Percentiles rank a stretch among this genome's conserved stretches.
Conservation (phyloP, 1,140 invertebrate species). For the Battus philenor region DNA sequence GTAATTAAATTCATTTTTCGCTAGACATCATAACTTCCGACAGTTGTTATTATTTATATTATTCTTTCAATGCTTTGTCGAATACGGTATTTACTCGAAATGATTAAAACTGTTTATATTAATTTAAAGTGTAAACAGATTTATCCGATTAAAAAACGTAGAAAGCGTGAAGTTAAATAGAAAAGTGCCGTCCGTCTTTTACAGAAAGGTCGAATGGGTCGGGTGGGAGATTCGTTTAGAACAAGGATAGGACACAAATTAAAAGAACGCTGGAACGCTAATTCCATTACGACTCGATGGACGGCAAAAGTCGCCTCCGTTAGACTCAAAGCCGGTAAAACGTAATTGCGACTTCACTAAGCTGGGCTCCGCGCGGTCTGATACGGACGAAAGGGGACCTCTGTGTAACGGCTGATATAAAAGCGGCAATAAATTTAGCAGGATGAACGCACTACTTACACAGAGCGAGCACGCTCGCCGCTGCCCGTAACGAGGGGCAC, state of each 20-base stretch:
- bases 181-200: slow-evolving; percentile 23
- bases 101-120: no score
- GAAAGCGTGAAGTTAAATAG: slow-evolving; percentile 19
- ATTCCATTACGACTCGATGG: slow-evolving; percentile 74
- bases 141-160: background rate
- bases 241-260: slow-evolving; percentile 66
- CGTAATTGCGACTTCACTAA: slow-evolving; percentile 75
- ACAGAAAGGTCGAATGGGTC: slow-evolving; percentile 24
- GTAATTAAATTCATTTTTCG: no score
- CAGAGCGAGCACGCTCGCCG: slow-evolving; percentile 49
- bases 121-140: no score
- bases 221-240: slow-evolving; percentile 54
- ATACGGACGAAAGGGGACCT: slow-evolving; percentile 68
- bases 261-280: slow-evolving; percentile 71
- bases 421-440: slow-evolving; percentile 74
- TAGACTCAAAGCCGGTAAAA: slow-evolving; percentile 71
- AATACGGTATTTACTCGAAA: no score
- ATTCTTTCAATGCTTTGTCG: no score
- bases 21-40: no score
- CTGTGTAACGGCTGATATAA: slow-evolving; percentile 72
- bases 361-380: slow-evolving; percentile 66
- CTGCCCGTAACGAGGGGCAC: slow-evolving; percentile 60
- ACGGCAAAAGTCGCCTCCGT: slow-evolving; percentile 69
- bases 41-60: background rate
- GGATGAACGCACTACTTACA: slow-evolving; percentile 74